phyloP scores from a whole-genome alignment of 2,113 vertebrate species.

The Pygoscelis antarcticus region DNA sequence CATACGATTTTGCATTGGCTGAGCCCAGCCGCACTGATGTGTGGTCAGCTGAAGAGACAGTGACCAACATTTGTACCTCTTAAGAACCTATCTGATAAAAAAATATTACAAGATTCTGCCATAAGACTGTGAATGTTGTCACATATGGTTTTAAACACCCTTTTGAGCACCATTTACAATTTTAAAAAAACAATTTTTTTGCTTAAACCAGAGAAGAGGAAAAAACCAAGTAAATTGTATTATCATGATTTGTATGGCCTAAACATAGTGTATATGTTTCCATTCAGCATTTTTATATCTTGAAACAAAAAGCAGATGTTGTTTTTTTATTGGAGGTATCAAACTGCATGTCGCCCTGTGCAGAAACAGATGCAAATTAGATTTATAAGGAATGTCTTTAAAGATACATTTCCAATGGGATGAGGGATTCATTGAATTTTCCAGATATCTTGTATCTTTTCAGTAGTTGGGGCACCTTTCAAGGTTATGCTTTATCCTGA shows the following conservation, averaged over 20 bases:
- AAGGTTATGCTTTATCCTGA: neutral
- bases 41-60: neutral
- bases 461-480: neutral
- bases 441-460: neutral
- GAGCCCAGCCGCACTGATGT: no score
- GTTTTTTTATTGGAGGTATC: neutral
- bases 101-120: neutral
- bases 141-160: neutral
- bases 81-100: neutral
- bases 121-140: neutral
- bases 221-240: neutral
- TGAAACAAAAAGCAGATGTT: neutral
- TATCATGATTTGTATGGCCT: neutral
- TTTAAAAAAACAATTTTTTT: neutral
- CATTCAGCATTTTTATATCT: neutral
- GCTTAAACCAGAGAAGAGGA: neutral
- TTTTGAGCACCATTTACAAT: neutral
- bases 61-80: neutral
- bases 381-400: neutral
- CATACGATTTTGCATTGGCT: rapidly evolving
- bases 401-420: neutral
- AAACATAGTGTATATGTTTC: neutral
- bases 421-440: neutral
- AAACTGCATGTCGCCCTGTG: neutral
- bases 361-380: neutral